Evolutionary conservation across 2,113 vertebrate species (phyloP), one percentile per base, ranked within the genome.

Genomic region (Thymallus thymallus): DNA sequence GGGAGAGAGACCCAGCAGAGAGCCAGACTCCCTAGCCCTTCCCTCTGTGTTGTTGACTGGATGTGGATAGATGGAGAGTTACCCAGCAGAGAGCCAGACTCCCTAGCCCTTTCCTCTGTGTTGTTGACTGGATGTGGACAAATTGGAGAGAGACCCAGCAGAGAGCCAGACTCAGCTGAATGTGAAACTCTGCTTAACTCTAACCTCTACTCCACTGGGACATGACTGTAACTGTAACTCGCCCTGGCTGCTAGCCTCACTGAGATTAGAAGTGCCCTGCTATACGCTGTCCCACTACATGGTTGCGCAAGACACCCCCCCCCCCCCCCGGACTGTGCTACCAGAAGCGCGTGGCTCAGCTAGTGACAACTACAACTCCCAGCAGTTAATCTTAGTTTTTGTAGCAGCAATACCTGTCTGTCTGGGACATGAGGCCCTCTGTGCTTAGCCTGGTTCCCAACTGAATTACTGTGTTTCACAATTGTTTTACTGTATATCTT

Each of bases 261-360:
- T 41, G 82, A 81, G 63, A 80, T 81, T 45, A 76, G n/a, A 20
- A 72, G 68, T 76, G 69, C 35, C 67, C 61, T 83, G 77, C 68
- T 29, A 58, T 32, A 0, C 35, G 13, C 51, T n/a, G 26, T 64
- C 13, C 48, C 12, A 13, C 73, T 16, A 32, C 80, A 61, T 1
- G 4, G 68, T 24, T 82, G 76, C 10, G 72, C 72, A 69, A 69
- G 14, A 72, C 71, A 51, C 58, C 30, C 45, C 18, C 51, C 13
- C 58, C 0, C 58, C 3, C 58, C 2, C 20, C 3, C 20, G 18
- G n/a, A 45, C 18, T n/a, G 5, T 32, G 6, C 65, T 41, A 9
- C 35, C 16, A 51, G 48, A 51, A 51, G 48, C 14, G 1, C 16
- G 48, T 51, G 48, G 48, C 48, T 51, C 16, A 5, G 48, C 16